Percentiles rank a stretch among this genome's conserved stretches.
These are phyloP conservation scores for Spicauda simplicius DNA, from an alignment of 2,888 invertebrate species.

Conservation along the genomic window DNA sequence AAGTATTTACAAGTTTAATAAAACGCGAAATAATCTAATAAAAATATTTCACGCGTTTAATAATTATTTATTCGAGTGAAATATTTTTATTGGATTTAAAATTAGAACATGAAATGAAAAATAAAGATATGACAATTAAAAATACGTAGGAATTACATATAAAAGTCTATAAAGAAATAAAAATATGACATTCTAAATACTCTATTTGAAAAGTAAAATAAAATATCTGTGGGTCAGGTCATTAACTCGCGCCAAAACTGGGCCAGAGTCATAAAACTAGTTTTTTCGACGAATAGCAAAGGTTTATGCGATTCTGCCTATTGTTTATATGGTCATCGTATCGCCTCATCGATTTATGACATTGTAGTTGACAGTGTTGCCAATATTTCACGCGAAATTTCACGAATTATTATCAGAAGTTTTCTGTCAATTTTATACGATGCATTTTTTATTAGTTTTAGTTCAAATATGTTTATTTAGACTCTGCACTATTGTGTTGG, in stretches of 20 bases:
- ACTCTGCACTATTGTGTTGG: neutral
- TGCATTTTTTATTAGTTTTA: neutral
- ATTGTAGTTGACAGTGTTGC: slow-evolving; percentile 13
- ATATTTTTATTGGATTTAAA: neutral
- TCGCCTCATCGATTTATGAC: slow-evolving; percentile 18
- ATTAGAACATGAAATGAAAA: neutral
- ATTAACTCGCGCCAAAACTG: slow-evolving; percentile 25
- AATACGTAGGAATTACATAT: too few relatives aligned
- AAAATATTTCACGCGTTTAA: too few relatives aligned
- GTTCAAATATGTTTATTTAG: neutral
- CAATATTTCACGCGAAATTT: slow-evolving; percentile 21
- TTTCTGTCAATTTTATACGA: slow-evolving; percentile 1
- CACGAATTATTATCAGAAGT: slow-evolving; percentile 11
- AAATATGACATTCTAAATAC: too few relatives aligned
- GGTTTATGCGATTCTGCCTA: slow-evolving; percentile 27
- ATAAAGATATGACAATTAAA: too few relatives aligned
- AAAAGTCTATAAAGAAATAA: too few relatives aligned
- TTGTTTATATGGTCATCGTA: slow-evolving; percentile 28
- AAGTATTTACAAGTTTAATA: too few relatives aligned
- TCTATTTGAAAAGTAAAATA: neutral
- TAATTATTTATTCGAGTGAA: neutral
- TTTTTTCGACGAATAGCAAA: slow-evolving; percentile 22
- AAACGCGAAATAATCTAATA: too few relatives aligned
- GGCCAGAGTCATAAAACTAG: slow-evolving; percentile 12
- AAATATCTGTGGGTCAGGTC: neutral